Evolutionary conservation across 2,113 vertebrate genomes (phyloP).

Genomic region (Microcebus murinus): DNA sequence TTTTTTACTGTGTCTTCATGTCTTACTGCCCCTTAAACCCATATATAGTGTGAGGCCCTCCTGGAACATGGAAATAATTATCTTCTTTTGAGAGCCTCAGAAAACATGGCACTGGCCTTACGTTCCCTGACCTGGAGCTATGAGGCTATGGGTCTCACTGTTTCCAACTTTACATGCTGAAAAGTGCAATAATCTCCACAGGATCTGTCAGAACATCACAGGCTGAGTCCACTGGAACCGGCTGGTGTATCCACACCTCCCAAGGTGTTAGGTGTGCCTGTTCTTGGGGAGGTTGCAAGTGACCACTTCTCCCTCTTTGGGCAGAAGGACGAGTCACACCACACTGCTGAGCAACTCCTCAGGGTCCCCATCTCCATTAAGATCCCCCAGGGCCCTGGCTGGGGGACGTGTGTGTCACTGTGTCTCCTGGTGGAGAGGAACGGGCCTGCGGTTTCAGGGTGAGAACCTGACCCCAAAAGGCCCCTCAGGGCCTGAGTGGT

Average conservation of each 20-base stretch:
- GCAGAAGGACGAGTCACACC: accelerated
- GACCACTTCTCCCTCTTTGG: not conserved
- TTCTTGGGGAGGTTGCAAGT: accelerated
- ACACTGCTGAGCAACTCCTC: not conserved
- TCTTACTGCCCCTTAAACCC: not conserved
- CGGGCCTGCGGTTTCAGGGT: not conserved
- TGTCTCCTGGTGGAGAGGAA: not conserved
- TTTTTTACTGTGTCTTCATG: not conserved
- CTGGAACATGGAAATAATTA: not conserved
- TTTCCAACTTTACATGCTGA: not conserved
- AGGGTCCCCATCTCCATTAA: not conserved
- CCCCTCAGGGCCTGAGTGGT: accelerated
- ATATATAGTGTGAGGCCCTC: too few relatives aligned
- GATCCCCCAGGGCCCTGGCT: not conserved
- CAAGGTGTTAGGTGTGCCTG: not conserved
- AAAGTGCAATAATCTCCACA: too few relatives aligned
- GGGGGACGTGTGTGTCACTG: not conserved
- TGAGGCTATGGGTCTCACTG: not conserved
- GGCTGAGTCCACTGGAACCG: not conserved
- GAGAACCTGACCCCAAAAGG: not conserved
- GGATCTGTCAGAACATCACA: not conserved
- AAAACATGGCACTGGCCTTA: not conserved
- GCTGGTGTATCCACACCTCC: accelerated
- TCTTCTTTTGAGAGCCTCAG: too few relatives aligned
- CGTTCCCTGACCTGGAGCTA: not conserved